Evolutionary conservation across 2,888 invertebrate genomes (phyloP), one percentile per base, ranked within the genome.

Genomic region (Drosophila pseudotakahashii): DNA sequence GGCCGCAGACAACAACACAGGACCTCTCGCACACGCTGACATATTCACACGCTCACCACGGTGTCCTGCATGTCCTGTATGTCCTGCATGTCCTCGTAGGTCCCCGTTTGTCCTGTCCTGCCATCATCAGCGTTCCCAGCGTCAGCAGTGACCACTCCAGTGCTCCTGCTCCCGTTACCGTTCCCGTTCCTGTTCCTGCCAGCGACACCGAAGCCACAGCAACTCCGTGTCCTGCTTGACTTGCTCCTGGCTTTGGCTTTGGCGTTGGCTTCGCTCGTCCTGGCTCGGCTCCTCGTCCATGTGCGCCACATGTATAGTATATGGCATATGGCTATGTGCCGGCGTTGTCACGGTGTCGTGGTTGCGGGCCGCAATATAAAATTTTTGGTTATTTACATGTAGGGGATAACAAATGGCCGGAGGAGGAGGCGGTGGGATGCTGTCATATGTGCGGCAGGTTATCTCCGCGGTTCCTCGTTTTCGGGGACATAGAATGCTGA

Each of bases 271-370:
- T 19, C n/a, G n/a, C n/a, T n/a, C n/a, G n/a, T 51, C 71, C 39
- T 55, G 55, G 39, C 48, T 9, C 4, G 36, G 61, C 66, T 37
- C 13, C 48, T 63, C 62, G 34, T 63, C 62, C 48, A n/a, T 62
- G 47, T 48, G 63, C 63, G 73, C 53, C 86, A 79, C 73, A 71
- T 82, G 86, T 58, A 39, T 45, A 23, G 85, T 57, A 51, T 37
- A 51, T 51, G 34, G 34, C 3, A 26, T 0, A 26, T 84, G 78
- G 11, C 80, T 41, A 55, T 41, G 32, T 55, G 55, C 73, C 70
- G 68, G 64, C 78, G 74, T 75, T 74, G 86, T 84, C 86, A 83
- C 82, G 85, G 81, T 88, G 80, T 83, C 76, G 87, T 81, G 88
- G 84, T 79, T 88, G 71, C 69, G 81, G 72, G 55, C 62, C 76